Evolutionary conservation across 2,797 vertebrate species (phyloP).

Genomic region (Hozukius guyotensis): DNA sequence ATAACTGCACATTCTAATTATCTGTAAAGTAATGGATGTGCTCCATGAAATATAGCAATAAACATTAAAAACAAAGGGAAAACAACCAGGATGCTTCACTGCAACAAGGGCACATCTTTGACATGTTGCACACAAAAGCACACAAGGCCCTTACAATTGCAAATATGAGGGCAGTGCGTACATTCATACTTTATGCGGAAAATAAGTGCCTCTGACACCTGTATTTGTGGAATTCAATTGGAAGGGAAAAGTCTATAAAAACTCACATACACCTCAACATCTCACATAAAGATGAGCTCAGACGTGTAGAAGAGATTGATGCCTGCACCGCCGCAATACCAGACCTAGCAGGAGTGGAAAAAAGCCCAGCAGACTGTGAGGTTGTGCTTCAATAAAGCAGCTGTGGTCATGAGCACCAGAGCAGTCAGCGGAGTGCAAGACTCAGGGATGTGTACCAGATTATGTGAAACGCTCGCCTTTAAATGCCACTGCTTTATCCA

Average conservation of each 20-base stretch:
- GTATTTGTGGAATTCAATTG: not conserved
- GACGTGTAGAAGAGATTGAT: not conserved
- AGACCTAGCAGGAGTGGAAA: not conserved
- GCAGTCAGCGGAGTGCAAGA: not conserved
- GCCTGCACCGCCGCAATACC: not conserved
- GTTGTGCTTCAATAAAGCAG: slow-evolving; percentile 7
- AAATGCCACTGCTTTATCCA: not conserved
- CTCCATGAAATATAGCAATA: not conserved
- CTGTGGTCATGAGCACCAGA: not conserved
- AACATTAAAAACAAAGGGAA: not conserved
- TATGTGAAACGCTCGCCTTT: not conserved
- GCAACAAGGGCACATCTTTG: not conserved
- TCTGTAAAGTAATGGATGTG: slow-evolving; percentile 26
- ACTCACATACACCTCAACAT: not conserved
- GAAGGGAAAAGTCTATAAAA: not conserved
- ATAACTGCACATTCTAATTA: slow-evolving; percentile 25
- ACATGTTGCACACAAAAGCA: not conserved
- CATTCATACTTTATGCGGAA: not conserved
- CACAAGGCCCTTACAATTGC: not conserved
- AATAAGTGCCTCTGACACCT: not conserved
- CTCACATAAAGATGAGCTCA: not conserved
- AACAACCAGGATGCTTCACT: not conserved
- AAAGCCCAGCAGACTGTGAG: slow-evolving; percentile 24
- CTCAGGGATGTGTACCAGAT: not conserved
- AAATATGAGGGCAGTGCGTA: not conserved